Percentiles rank a stretch among this genome's conserved stretches.
These are phyloP conservation scores for Drosophila neonasuta DNA, from an alignment of 2,888 invertebrate genomes.

Conservation along the genomic window DNA sequence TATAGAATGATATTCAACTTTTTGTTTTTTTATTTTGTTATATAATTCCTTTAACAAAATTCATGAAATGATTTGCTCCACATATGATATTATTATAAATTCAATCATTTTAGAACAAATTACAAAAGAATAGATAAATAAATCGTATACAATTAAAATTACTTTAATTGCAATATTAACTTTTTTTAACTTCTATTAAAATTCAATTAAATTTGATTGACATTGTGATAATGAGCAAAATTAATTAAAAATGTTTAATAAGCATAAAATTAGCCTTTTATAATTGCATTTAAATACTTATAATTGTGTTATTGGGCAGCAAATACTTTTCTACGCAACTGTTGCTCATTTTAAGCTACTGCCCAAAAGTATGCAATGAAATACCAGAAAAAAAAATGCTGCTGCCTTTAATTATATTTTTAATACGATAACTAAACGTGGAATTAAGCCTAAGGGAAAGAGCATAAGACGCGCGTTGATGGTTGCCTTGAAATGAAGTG, in stretches of 20 bases:
- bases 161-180: background rate
- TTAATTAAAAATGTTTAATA: background rate
- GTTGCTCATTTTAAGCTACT: background rate
- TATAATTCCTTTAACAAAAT: too few relatives aligned
- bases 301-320: background rate
- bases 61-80: too few relatives aligned
- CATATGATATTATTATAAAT: too few relatives aligned
- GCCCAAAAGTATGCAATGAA: constrained; percentile 18
- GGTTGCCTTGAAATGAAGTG: constrained; percentile 28
- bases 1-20: too few relatives aligned
- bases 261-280: constrained; percentile 2
- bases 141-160: background rate
- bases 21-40: too few relatives aligned
- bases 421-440: constrained; percentile 9
- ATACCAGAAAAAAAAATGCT: background rate
- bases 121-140: too few relatives aligned
- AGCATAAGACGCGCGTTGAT: constrained; percentile 55
- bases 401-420: background rate
- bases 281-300: constrained; percentile 5
- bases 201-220: background rate
- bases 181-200: background rate
- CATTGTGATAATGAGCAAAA: too few relatives aligned
- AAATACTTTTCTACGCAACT: background rate
- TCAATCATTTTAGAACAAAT: too few relatives aligned
- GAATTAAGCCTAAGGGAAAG: constrained; percentile 35